Conservation (phyloP, 1,140 invertebrate genomes). For the Polypedilum vanderplanki region DNA sequence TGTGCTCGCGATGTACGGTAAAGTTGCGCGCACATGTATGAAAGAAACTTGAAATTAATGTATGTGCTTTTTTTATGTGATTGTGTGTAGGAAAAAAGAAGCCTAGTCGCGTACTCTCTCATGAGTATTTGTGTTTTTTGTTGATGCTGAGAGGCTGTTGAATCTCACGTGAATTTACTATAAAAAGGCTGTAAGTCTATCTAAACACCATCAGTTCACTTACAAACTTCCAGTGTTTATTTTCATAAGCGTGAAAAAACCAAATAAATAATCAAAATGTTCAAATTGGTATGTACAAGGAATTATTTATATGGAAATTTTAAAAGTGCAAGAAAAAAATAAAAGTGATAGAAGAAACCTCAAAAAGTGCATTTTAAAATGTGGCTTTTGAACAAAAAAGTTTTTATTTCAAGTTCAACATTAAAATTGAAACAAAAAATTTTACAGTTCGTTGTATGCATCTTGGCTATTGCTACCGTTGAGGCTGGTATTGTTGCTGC, state of each 20-base stretch:
- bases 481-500: conserved; percentile 34
- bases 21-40: too few relatives aligned
- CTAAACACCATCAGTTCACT: background rate
- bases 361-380: too few relatives aligned
- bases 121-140: background rate
- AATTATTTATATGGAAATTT: conserved; percentile 2
- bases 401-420: background rate
- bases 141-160: conserved; percentile 10
- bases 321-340: background rate
- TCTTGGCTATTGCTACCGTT: conserved; percentile 41
- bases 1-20: too few relatives aligned
- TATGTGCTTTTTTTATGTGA: background rate
- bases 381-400: background rate
- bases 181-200: background rate
- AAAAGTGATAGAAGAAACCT: background rate
- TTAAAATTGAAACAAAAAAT: background rate
- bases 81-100: conserved; percentile 12
- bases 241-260: conserved; percentile 20
- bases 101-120: background rate
- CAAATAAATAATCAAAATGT: conserved; percentile 43
- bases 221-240: conserved; percentile 15
- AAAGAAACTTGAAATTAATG: too few relatives aligned
- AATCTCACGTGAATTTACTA: background rate
- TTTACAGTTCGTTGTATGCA: conserved; percentile 41
- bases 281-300: conserved; percentile 45